These are phyloP conservation scores for Melanaphis sacchari DNA, from an alignment of 1,140 invertebrate species.

Conservation along the genomic window DNA sequence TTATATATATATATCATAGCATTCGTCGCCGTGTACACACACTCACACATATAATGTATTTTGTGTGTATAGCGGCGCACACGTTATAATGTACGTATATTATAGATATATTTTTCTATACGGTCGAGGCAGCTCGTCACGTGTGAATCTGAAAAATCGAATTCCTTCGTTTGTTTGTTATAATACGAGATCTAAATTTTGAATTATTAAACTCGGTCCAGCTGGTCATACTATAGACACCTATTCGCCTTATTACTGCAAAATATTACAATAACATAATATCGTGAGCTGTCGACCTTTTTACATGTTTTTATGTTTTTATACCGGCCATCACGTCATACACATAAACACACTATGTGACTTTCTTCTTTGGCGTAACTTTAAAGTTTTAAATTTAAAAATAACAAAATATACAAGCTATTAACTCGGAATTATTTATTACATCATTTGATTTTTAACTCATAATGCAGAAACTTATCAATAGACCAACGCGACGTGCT, in stretches of 20 bases:
- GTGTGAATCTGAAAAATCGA: background rate
- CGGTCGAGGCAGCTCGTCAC: background rate
- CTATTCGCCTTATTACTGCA: background rate
- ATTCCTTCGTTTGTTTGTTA: background rate
- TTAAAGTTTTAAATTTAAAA: background rate
- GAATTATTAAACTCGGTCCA: background rate
- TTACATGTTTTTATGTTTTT: background rate
- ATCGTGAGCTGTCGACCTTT: background rate
- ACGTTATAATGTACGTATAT: background rate
- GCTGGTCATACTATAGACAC: background rate
- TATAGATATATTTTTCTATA: background rate
- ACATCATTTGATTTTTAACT: background rate
- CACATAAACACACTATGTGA: background rate
- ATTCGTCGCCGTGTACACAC: background rate
- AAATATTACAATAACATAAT: background rate
- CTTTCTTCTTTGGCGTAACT: background rate
- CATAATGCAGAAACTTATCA: background rate
- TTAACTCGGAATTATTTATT: background rate
- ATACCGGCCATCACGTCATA: background rate
- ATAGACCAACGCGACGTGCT: too few species aligned
- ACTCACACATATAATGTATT: background rate
- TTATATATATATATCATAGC: background rate
- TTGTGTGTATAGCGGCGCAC: background rate
- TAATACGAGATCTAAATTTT: background rate
- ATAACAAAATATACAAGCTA: background rate